These are phyloP conservation scores for Xerus inauris DNA, from an alignment of 2,113 vertebrate species.

Conservation along the genomic window DNA sequence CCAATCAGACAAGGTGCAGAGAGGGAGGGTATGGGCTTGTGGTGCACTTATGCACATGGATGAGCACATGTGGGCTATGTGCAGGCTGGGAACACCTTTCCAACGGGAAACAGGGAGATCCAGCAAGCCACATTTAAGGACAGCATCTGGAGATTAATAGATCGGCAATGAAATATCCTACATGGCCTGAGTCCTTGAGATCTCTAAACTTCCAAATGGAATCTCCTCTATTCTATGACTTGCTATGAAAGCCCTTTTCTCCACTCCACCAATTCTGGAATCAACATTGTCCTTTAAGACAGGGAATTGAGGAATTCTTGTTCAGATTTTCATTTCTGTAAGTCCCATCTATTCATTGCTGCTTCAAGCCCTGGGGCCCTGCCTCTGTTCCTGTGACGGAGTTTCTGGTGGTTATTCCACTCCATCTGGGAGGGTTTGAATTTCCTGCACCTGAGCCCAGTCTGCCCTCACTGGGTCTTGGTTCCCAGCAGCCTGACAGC, in stretches of 20 bases:
- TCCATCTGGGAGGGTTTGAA: not conserved
- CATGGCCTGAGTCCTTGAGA: not conserved
- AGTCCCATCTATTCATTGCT: not conserved
- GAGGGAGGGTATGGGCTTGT: rapidly evolving
- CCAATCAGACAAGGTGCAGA: not conserved
- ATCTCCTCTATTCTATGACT: not conserved
- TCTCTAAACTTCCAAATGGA: not conserved
- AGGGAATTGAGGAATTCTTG: not conserved
- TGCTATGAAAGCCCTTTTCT: not conserved
- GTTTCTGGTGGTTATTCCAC: not conserved
- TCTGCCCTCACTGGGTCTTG: not conserved
- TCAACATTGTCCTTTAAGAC: not conserved
- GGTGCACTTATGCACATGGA: not conserved
- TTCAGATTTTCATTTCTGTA: not conserved
- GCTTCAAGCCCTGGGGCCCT: not conserved
- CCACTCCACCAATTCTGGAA: not conserved
- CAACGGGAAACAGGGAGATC: not conserved
- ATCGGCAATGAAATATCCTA: not conserved
- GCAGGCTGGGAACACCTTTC: not conserved
- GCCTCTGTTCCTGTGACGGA: not conserved
- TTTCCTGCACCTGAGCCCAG: not conserved
- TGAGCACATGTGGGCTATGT: rapidly evolving
- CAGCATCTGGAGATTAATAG: not conserved
- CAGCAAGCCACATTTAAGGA: not conserved
- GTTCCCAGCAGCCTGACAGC: not conserved